Evolutionary conservation across 2,797 vertebrate species (phyloP).

Genomic region (Tarsius wallacei): DNA sequence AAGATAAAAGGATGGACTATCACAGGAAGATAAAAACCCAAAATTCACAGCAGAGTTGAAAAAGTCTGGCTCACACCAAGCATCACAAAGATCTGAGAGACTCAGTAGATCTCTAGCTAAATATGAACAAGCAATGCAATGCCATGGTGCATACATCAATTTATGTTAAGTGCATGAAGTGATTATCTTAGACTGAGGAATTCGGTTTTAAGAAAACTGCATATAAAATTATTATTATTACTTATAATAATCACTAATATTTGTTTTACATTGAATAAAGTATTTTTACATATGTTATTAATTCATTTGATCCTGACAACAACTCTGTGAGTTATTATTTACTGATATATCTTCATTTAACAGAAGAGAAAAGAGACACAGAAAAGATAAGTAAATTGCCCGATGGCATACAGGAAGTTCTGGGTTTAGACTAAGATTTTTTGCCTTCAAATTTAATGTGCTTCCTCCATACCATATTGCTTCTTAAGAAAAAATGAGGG

Average conservation of each 20-base stretch:
- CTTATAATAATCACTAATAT: constrained; percentile 41
- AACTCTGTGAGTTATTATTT: constrained; percentile 3
- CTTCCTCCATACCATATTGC: neutral
- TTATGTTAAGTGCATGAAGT: neutral
- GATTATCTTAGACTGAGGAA: neutral
- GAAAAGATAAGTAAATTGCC: neutral
- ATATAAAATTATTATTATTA: neutral
- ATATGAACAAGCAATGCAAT: neutral
- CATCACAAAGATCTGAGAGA: constrained; percentile 29
- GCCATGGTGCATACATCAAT: neutral
- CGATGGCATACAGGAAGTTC: neutral
- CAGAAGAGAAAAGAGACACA: neutral
- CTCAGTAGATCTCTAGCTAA: constrained; percentile 2
- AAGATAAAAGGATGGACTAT: neutral
- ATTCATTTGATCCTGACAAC: neutral
- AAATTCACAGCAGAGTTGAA: neutral
- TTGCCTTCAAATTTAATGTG: constrained; percentile 12
- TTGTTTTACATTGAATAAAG: constrained; percentile 52
- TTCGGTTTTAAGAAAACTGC: neutral
- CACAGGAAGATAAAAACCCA: neutral
- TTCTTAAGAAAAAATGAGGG: neutral
- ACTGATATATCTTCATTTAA: constrained; percentile 33
- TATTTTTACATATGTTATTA: neutral
- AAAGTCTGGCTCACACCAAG: neutral
- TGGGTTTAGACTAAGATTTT: constrained; percentile 51